Evolutionary conservation across 2,113 vertebrate genomes (phyloP).

Genomic region (Cricetomys ansorgei): DNA sequence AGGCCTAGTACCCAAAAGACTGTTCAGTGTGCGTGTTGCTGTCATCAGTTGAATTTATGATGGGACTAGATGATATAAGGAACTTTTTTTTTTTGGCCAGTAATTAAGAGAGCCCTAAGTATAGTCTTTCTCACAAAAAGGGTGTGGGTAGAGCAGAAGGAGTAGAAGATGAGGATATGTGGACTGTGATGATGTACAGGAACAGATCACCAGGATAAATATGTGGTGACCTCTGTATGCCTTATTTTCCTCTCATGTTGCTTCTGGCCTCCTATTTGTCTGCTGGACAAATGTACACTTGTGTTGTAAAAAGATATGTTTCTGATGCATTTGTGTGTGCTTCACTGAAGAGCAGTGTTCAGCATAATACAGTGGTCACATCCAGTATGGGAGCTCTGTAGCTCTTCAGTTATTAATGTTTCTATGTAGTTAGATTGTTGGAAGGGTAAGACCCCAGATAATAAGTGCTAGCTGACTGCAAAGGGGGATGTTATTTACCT

Average conservation of each 20-base stretch:
- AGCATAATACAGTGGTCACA: not conserved
- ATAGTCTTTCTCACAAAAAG: constrained; percentile 6
- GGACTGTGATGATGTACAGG: not conserved
- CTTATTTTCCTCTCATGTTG: constrained; percentile 30
- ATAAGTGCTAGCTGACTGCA: constrained; percentile 36
- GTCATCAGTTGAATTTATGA: constrained; percentile 13
- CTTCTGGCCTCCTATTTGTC: constrained; percentile 38
- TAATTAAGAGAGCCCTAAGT: constrained; percentile 17
- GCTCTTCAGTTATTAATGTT: constrained; percentile 33
- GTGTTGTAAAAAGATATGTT: constrained; percentile 25
- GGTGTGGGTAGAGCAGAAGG: not conserved
- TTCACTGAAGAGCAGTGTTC: constrained; percentile 38
- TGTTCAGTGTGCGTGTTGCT: constrained; percentile 34
- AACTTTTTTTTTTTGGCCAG: constrained; percentile 44
- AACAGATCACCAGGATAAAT: not conserved
- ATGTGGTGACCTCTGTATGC: not conserved
- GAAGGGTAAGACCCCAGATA: constrained; percentile 37
- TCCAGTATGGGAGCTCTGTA: constrained; percentile 12
- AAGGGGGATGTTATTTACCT: constrained; percentile 73
- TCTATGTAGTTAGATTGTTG: constrained; percentile 58
- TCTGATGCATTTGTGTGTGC: constrained; percentile 41
- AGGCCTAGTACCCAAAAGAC: not conserved
- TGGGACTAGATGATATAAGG: constrained; percentile 33
- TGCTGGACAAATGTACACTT: too few species aligned
- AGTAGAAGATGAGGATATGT: not conserved